Conservation (phyloP, 2,888 invertebrate genomes). For the Apeira syringaria region DNA sequence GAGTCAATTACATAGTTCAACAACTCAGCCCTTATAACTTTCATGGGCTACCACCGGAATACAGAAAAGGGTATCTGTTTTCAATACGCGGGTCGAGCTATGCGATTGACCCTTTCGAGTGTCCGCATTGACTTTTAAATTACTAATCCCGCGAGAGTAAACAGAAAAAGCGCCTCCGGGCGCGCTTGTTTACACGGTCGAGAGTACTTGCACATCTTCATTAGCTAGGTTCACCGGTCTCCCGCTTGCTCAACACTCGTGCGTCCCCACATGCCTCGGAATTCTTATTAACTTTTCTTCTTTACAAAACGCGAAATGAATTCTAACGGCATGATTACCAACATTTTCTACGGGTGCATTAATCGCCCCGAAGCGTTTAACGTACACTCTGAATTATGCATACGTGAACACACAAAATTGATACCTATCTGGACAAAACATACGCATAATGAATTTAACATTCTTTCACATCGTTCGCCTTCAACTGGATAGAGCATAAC, state of each 20-base stretch:
- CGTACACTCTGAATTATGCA: conserved; percentile 51
- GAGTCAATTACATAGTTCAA: conserved; percentile 84
- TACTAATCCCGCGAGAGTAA: conserved; percentile 81
- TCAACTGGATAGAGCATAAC: conserved; percentile 49
- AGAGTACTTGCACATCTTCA: conserved; percentile 81
- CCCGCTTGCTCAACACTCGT: conserved; percentile 72
- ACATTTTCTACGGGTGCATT: conserved; percentile 33
- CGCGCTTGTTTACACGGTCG: conserved; percentile 73
- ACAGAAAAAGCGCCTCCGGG: conserved; percentile 70
- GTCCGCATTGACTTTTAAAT: conserved; percentile 84
- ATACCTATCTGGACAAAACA: conserved; percentile 62
- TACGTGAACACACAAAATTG: conserved; percentile 52
- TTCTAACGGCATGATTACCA: conserved; percentile 40
- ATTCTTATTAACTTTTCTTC: conserved; percentile 45
- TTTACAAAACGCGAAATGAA: conserved; percentile 45
- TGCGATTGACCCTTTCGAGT: conserved; percentile 82
- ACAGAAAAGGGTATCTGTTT: conserved; percentile 83
- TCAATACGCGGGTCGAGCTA: conserved; percentile 74
- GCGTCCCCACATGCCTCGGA: conserved; percentile 38
- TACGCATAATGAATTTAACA: conserved; percentile 64
- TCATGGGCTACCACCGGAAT: conserved; percentile 80
- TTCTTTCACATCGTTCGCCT: conserved; percentile 60
- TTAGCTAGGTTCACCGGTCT: conserved; percentile 56
- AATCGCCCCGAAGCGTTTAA: conserved; percentile 43
- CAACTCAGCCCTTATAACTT: conserved; percentile 83